Evolutionary conservation across 2,888 invertebrate species (phyloP).

Genomic region (Diarsia mendica): DNA sequence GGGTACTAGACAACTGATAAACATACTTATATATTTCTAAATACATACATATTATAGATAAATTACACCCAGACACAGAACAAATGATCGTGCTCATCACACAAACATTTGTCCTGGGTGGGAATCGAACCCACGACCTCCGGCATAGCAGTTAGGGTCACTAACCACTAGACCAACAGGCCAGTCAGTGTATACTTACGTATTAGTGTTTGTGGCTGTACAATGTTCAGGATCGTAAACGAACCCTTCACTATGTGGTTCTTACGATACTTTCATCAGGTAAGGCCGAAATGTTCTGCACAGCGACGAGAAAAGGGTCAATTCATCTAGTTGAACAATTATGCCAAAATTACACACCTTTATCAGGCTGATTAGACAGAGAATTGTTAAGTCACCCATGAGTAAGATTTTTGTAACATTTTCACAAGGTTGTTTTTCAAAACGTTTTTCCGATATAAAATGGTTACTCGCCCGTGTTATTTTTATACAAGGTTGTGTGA

Average conservation of each 20-base stretch:
- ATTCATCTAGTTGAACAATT: slow-evolving; percentile 33
- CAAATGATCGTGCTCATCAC: no score
- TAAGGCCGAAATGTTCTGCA: not conserved
- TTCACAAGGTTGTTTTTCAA: slow-evolving; percentile 15
- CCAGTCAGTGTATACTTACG: no score
- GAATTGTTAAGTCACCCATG: slow-evolving; percentile 25
- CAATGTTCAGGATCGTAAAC: not conserved
- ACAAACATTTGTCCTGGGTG: no score
- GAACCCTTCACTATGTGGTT: not conserved
- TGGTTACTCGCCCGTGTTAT: slow-evolving; percentile 8
- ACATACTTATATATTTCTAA: no score
- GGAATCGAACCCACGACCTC: no score
- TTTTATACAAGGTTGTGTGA: slow-evolving; percentile 9
- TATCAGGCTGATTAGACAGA: slow-evolving; percentile 33
- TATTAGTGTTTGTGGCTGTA: no score
- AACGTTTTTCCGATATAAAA: slow-evolving; percentile 23
- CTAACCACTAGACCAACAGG: no score
- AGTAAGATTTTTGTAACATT: slow-evolving; percentile 15
- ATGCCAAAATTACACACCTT: slow-evolving; percentile 48
- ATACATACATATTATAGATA: no score
- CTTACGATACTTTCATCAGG: slow-evolving; percentile 6
- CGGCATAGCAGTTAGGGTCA: no score
- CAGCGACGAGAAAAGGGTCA: slow-evolving; percentile 17
- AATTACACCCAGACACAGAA: no score
- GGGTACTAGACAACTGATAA: no score